Evolutionary conservation across 2,113 vertebrate genomes (phyloP), one percentile per base, ranked within the genome.

Genomic region (Labrus mixtus): DNA sequence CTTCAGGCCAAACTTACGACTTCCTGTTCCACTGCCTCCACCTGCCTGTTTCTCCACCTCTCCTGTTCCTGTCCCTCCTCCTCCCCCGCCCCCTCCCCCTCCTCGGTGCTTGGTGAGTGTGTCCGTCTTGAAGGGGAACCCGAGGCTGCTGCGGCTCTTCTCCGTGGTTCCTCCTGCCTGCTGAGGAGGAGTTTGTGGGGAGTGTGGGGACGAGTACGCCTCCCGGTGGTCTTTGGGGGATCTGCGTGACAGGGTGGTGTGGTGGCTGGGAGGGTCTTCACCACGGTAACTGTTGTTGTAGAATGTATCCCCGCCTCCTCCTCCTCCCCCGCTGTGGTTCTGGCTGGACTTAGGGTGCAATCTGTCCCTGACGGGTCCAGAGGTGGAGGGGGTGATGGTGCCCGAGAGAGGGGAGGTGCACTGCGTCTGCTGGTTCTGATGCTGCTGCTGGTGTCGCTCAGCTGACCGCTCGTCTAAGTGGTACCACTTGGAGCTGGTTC

Each of bases 401-500:
- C 97, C 97, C 17, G 97, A 97, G 67, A 97, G 96, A 0, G 98
- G 97, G 73, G 97, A 98, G 90, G 97, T 96, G 93, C 98, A 98
- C 88, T 97, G 96, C 50, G 96, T 96, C 93, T 96, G 96, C 58
- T 87, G 89, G 53, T 85, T 85, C 57, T 43, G 41, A 12, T 46
- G 45, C 45, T 48, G 46, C 46, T 86, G 96, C 86, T 96, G 97
- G 92, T 96, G 96, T 77, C 96, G 90, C 64, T 97, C 97, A 73
- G 96, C 93, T 78, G 97, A 93, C 93, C 97, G 95, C 92, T 99
- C 98, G 0, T 99, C 98, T 92, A 99, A 92, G 92, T 99, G 97
- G 92, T 99, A 99, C 98, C 98, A 99, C 92, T 99, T 99, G 83
- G 97, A 98, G 90, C 97, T 98, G 93, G 97, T 98, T 93, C 97